These are phyloP conservation scores for Theocolax elegans DNA, from an alignment of 1,140 invertebrate species.

Conservation along the genomic window DNA sequence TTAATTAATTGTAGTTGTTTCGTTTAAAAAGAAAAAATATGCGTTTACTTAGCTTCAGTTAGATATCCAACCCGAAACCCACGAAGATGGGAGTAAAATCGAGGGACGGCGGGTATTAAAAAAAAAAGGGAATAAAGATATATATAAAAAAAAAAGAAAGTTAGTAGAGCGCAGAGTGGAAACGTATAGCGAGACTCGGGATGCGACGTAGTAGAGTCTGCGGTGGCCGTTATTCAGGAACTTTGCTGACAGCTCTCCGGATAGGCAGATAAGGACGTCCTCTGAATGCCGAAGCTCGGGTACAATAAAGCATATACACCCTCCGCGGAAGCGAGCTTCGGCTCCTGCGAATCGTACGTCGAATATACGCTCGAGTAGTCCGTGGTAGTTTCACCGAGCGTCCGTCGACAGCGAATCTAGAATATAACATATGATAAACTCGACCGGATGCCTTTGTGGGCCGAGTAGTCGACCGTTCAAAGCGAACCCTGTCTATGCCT, in stretches of 20 bases:
- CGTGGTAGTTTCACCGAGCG: too few species aligned
- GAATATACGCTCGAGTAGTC: neutral
- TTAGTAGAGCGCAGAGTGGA: neutral
- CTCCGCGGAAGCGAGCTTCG: neutral
- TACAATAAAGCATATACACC: conserved; percentile 55
- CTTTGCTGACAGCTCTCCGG: conserved; percentile 68
- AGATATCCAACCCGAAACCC: too few species aligned
- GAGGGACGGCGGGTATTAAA: too few species aligned
- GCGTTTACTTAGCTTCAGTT: too few species aligned
- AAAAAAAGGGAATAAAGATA: too few species aligned
- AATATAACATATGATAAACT: conserved; percentile 41
- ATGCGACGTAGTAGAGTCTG: too few species aligned
- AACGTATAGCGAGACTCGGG: conserved; percentile 51
- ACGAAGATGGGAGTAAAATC: too few species aligned
- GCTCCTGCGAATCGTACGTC: neutral
- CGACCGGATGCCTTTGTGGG: conserved; percentile 6
- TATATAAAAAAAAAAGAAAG: too few species aligned
- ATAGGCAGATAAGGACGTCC: conserved; percentile 67
- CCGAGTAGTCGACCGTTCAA: neutral
- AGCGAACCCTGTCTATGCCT: too few species aligned
- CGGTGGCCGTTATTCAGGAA: conserved; percentile 64
- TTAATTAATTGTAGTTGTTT: too few species aligned
- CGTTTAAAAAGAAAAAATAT: too few species aligned
- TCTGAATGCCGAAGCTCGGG: conserved; percentile 63
- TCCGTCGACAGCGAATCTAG: too few species aligned